A percentile compares a stretch with the other conserved stretches of the same genome.
These are phyloP conservation scores for Lophura nycthemera DNA, from an alignment of 2,113 vertebrate genomes.

Conservation along the genomic window DNA sequence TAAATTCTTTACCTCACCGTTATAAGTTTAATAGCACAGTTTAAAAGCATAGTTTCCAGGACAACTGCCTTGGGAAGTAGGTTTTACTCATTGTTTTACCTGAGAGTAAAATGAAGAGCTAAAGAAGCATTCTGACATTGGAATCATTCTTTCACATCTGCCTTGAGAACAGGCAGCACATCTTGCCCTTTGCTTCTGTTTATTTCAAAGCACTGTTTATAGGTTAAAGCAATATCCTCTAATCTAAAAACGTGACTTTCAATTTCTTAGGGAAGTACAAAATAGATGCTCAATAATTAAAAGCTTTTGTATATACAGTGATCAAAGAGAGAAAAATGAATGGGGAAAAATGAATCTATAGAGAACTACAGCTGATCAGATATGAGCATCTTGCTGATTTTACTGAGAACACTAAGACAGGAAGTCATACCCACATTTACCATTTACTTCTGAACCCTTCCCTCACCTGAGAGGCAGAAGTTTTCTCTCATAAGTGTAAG, in stretches of 20 bases:
- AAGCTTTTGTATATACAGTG: background rate
- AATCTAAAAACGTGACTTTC: background rate
- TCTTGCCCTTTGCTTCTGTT: background rate
- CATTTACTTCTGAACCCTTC: background rate
- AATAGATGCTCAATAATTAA: rapidly evolving
- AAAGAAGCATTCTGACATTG: background rate
- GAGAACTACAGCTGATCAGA: background rate
- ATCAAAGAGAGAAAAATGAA: background rate
- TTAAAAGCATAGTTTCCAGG: constrained; percentile 23
- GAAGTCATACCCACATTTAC: background rate
- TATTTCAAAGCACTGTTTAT: background rate
- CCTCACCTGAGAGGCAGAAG: background rate
- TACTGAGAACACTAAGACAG: background rate
- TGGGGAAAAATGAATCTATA: background rate
- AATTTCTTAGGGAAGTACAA: background rate
- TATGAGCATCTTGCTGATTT: background rate
- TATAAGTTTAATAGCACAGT: background rate
- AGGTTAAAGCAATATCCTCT: background rate
- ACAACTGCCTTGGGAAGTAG: background rate
- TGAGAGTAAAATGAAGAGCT: background rate
- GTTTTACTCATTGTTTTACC: background rate
- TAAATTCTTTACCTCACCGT: background rate
- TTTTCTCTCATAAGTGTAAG: constrained; percentile 1
- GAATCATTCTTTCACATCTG: background rate
- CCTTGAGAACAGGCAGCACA: background rate